Percentiles rank a stretch among this genome's conserved stretches.
phyloP scores from a whole-genome alignment of 1,140 invertebrate species.

The Drosophila athabasca region DNA sequence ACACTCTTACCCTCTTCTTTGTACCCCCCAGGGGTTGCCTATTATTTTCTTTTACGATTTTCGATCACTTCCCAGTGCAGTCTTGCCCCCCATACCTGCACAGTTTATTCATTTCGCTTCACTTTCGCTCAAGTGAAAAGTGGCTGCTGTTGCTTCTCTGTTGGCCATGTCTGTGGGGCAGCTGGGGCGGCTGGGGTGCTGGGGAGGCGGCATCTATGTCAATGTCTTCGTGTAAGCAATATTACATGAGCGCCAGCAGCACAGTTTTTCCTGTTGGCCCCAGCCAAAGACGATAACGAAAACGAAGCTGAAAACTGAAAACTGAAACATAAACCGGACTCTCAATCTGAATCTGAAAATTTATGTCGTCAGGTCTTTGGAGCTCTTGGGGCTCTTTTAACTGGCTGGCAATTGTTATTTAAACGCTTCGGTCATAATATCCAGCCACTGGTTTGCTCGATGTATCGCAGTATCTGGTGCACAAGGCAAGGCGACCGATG shows the following conservation, averaged over 20 bases:
- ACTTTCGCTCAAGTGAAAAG: too few species aligned
- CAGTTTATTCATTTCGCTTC: too few species aligned
- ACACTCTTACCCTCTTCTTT: too few species aligned
- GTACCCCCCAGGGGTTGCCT: too few species aligned
- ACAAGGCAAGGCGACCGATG: slow-evolving; percentile 28
- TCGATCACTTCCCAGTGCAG: too few species aligned
- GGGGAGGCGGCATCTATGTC: slow-evolving; percentile 28
- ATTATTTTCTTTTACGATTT: too few species aligned
- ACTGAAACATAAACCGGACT: slow-evolving; percentile 39
- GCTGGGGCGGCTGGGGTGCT: too few species aligned
- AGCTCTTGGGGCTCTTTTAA: slow-evolving; percentile 13
- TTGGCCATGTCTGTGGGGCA: too few species aligned
- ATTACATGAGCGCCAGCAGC: slow-evolving; percentile 17
- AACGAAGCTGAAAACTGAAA: too few species aligned
- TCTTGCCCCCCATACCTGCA: too few species aligned
- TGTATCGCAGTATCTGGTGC: slow-evolving; percentile 31
- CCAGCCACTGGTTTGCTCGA: slow-evolving; percentile 19
- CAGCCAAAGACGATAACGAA: too few species aligned
- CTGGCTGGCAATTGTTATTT: slow-evolving; percentile 48
- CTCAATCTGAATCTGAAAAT: neutral
- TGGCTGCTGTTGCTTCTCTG: too few species aligned
- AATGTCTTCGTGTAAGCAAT: slow-evolving; percentile 34
- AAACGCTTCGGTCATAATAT: slow-evolving; percentile 44
- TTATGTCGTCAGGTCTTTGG: slow-evolving; percentile 2
- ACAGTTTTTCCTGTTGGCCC: slow-evolving; percentile 39